Evolutionary conservation across 2,113 vertebrate genomes (phyloP).

Genomic region (Xenopus laevis): DNA sequence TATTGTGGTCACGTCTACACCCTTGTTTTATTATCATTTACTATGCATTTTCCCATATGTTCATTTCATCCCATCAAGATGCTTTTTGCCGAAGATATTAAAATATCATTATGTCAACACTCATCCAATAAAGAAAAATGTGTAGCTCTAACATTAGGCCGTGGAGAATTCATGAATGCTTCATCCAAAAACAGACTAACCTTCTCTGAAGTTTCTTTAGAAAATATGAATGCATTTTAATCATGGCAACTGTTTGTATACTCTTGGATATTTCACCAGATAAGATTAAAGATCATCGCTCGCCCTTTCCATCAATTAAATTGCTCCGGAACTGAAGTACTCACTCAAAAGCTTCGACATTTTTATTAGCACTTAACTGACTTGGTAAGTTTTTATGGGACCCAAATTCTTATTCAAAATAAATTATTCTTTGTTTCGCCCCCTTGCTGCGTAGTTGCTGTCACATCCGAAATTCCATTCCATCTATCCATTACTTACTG

Average conservation of each 20-base stretch:
- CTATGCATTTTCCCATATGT: constrained; percentile 6
- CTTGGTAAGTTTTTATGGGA: constrained; percentile 33
- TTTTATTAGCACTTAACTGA: constrained; percentile 43
- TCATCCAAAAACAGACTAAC: constrained; percentile 11
- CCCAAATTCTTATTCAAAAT: constrained; percentile 40
- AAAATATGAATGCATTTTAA: constrained; percentile 7
- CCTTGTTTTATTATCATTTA: constrained; percentile 7
- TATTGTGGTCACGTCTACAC: constrained; percentile 5
- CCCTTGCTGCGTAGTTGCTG: constrained; percentile 2
- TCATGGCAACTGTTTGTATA: constrained; percentile 29
- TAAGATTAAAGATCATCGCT: constrained; percentile 24
- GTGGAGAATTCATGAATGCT: constrained; percentile 13
- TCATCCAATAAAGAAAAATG: neutral
- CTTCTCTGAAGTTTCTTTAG: constrained; percentile 7
- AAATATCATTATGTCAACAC: constrained; percentile 16
- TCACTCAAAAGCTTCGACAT: constrained; percentile 34
- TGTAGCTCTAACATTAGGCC: constrained; percentile 5
- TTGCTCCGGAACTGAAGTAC: constrained; percentile 14
- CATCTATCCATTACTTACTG: constrained; percentile 11
- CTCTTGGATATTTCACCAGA: constrained; percentile 26
- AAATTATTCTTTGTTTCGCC: constrained; percentile 14
- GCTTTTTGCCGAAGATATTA: constrained; percentile 10
- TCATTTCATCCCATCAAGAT: constrained; percentile 1
- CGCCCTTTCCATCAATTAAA: constrained; percentile 38
- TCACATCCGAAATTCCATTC: neutral